phyloP scores from a whole-genome alignment of 2,113 vertebrate genomes.

The Austrofundulus limnaeus region DNA sequence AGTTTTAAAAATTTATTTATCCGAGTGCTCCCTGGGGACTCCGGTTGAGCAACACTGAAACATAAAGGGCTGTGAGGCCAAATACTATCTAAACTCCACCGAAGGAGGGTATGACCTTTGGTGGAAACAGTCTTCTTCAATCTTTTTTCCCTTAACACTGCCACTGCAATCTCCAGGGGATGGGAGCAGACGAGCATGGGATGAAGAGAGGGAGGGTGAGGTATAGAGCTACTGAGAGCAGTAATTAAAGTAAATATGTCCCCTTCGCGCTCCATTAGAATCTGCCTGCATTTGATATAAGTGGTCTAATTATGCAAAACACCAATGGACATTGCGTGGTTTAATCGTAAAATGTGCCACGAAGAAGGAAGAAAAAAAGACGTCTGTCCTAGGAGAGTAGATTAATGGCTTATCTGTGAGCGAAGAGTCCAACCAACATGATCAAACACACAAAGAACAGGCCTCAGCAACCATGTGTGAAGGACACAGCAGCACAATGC shows the following conservation, averaged over 20 bases:
- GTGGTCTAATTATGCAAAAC: conserved; percentile 68
- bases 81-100: conserved; percentile 62
- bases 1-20: conserved; percentile 14
- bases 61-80: conserved; percentile 59
- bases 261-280: conserved; percentile 66
- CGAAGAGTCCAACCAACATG: conserved; percentile 12
- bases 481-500: conserved; percentile 33
- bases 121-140: conserved; percentile 49
- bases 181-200: conserved; percentile 27
- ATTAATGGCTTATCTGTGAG: conserved; percentile 68
- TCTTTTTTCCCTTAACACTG: conserved; percentile 41
- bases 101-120: conserved; percentile 63
- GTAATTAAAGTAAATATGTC: conserved; percentile 74
- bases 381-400: conserved; percentile 35
- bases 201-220: conserved; percentile 32
- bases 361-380: not conserved
- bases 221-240: conserved; percentile 49
- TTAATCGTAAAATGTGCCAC: conserved; percentile 39
- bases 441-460: conserved; percentile 22
- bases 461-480: conserved; percentile 51
- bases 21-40: conserved; percentile 34
- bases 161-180: conserved; percentile 29
- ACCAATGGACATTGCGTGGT: conserved; percentile 39
- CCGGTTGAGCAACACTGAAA: conserved; percentile 26
- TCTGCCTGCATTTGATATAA: conserved; percentile 61